phyloP scores from a whole-genome alignment of 2,888 invertebrate genomes.

The Drosophila pseudotalamancana region DNA sequence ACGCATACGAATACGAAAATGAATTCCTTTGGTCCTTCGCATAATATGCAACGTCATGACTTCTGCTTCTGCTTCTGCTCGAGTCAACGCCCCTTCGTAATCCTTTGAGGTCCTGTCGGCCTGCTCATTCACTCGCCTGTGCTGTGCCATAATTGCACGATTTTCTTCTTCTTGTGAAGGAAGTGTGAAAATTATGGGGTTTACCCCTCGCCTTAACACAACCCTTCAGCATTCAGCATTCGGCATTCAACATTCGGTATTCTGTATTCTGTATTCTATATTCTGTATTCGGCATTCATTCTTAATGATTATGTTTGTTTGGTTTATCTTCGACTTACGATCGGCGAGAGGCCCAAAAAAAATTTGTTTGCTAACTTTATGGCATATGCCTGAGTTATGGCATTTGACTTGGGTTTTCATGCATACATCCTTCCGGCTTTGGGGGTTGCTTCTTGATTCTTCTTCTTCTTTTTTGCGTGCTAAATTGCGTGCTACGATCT shows the following conservation, averaged over 20 bases:
- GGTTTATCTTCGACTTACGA: conserved; percentile 64
- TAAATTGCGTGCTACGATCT: conserved; percentile 66
- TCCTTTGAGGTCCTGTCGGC: conserved; percentile 63
- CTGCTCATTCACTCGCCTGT: conserved; percentile 44
- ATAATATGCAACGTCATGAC: conserved; percentile 68
- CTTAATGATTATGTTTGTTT: conserved; percentile 70
- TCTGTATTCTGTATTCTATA: no score
- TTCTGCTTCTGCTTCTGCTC: no score
- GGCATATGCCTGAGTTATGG: conserved; percentile 72
- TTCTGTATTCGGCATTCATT: conserved; percentile 26
- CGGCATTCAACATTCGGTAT: no score
- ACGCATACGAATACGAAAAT: not conserved
- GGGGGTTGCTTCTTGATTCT: conserved; percentile 58
- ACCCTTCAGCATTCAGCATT: conserved; percentile 47
- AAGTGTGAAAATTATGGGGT: conserved; percentile 78
- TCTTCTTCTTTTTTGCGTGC: conserved; percentile 48
- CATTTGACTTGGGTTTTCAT: conserved; percentile 48
- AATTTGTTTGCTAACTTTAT: conserved; percentile 68
- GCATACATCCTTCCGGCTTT: conserved; percentile 12
- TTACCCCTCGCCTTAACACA: conserved; percentile 41
- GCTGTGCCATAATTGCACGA: conserved; percentile 78
- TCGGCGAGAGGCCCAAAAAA: conserved; percentile 37
- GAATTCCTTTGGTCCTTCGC: conserved; percentile 13
- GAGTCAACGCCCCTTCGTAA: conserved; percentile 68
- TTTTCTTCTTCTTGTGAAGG: conserved; percentile 29